Evolutionary conservation across 2,113 vertebrate species (phyloP), one percentile per base, ranked within the genome.

Genomic region (Pardalotus punctatus): DNA sequence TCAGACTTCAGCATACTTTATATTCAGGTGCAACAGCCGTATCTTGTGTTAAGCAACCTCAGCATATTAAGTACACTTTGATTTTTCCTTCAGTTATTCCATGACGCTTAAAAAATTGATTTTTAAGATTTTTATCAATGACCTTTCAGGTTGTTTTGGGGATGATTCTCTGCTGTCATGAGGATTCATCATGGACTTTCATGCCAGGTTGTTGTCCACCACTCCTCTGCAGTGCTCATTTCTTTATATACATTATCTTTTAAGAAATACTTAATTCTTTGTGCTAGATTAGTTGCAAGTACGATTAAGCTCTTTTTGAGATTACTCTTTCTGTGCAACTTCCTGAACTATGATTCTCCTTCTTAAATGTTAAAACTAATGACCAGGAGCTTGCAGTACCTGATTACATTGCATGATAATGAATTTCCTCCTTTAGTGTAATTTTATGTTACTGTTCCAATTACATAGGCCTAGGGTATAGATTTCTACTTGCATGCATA

Each of bases 1-100:
- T 87, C 90, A 88, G 85, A 67, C 47, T 91, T 88, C 51, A 91
- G 61, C 89, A 65, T 96, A 89, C 48, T 97, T 94, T 88, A 94
- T 94, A 97, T 97, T 96, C 96, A 85, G 93, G 83, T 92, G 95
- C 92, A 96, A 94, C 86, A 96, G 85, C 88, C 90, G 56, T 95
- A 84, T 70, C 96, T 93, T 71, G 65, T 94, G 33, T 85, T 97
- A 94, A 96, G 96, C 88, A 91, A 92, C 92, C 67, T 96, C 94
- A 93, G 95, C 95, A 96, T 96, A 98, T 97, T 97, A 98, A 97
- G 72, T 45, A 94, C 58, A 66, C 79, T 97, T 98, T 97, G 92
- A 98, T 98, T 98, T 98, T 98, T 95, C 94, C 91, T 97, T 94
- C 95, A 70, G 82, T 94, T 92, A 78, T 90, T 92, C 58, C 71